Evolutionary conservation across 2,888 invertebrate species (phyloP).

Genomic region (Pristionchus arcanus): DNA sequence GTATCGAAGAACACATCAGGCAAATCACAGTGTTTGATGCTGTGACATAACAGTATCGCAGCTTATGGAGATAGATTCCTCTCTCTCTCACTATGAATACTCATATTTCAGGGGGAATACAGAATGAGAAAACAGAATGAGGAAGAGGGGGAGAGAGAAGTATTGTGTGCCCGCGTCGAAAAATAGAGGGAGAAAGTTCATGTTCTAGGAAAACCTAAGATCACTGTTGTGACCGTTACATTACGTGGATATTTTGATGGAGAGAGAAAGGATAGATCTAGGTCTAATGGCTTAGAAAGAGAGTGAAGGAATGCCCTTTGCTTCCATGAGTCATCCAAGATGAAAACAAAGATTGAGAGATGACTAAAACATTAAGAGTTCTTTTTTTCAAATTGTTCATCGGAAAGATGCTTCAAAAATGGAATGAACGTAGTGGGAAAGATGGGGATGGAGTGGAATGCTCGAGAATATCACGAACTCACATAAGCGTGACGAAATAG

Average conservation of each 20-base stretch:
- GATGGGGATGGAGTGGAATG: no score
- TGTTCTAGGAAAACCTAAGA: neutral
- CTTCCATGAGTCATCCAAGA: neutral
- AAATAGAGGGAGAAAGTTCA: conserved; percentile 14
- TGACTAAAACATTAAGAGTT: neutral
- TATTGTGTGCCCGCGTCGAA: neutral
- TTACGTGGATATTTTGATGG: conserved; percentile 14
- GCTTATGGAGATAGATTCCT: neutral
- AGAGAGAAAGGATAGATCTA: conserved; percentile 6
- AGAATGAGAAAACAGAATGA: neutral
- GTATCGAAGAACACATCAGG: neutral
- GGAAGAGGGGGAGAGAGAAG: neutral
- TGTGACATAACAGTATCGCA: neutral
- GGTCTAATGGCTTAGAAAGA: neutral
- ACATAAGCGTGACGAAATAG: neutral
- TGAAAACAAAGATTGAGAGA: neutral
- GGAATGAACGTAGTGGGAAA: no score
- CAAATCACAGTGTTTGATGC: neutral
- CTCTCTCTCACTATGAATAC: neutral
- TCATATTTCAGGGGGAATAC: neutral
- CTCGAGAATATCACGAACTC: no score
- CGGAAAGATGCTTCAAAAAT: no score
- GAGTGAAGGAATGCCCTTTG: neutral
- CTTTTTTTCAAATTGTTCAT: no score
- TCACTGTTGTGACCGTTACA: neutral